Evolutionary conservation across 2,113 vertebrate genomes (phyloP), one percentile per base, ranked within the genome.

Genomic region (Ctenomys sociabilis): DNA sequence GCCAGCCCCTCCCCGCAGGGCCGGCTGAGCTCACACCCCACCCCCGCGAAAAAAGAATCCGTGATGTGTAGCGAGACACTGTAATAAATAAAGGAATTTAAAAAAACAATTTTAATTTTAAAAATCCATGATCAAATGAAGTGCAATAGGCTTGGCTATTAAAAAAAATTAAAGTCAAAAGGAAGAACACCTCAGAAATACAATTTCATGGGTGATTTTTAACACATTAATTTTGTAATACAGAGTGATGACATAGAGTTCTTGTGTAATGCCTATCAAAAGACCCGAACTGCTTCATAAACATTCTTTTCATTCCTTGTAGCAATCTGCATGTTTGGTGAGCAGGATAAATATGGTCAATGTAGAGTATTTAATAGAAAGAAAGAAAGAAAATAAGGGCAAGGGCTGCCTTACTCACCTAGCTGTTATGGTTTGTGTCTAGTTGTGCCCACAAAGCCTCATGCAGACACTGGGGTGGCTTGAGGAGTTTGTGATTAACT

Each of bases 131-230:
- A 91, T 93, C 92, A 95, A 92, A 95, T 86, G 88, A 90, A 43
- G 90, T 88, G 82, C 87, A 90, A 57, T 93, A 37, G 57, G 84
- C 61, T 93, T 96, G 10, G 84, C 90, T 83, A 86, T 92, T 94
- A 88, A 91, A 68, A 97, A 88, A 91, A 72, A 49, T 78, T 90
- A 83, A 96, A 97, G 70, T 85, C 59, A 61, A 82, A 92, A 94
- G 49, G 52, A 95, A 91, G 83, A 92, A n/a, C 28, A 35, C 45
- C 78, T 95, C 90, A 85, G 91, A 95, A 96, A 94, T 97, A 72
- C 70, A 97, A 92, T 96, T 95, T 96, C 85, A 86, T 90, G 91
- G 90, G 86, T 97, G 91, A 94, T 85, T 93, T 94, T 97, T 95
- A 97, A 73, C 21, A 89, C 64, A 57, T 93, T 92, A 78, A 84